A percentile compares a stretch with the other conserved stretches of the same genome.
Conservation (phyloP, 2,113 vertebrate species). For the Naja naja region DNA sequence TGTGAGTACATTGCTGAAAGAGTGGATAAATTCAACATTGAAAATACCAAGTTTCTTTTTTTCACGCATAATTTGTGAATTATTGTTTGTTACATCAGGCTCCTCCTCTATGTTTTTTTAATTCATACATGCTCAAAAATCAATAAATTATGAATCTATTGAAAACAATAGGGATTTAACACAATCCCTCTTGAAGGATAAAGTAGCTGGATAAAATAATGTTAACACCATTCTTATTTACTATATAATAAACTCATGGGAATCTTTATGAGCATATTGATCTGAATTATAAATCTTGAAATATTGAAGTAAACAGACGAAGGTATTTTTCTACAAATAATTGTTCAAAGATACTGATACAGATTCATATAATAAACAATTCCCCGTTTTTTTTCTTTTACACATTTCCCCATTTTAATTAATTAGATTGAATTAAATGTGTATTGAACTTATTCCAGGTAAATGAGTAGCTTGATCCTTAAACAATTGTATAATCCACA, state of each 20-base stretch:
- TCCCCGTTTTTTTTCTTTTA: not conserved
- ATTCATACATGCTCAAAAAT: not conserved
- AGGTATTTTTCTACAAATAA: not conserved
- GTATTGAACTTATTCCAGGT: not conserved
- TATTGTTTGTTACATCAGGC: not conserved
- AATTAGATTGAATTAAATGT: not conserved
- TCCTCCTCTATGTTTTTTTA: not conserved
- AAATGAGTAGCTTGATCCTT: not conserved
- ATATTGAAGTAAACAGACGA: not conserved
- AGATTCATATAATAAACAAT: not conserved
- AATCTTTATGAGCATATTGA: not conserved
- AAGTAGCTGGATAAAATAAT: not conserved
- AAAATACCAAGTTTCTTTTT: not conserved
- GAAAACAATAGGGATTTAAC: not conserved
- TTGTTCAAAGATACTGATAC: not conserved
- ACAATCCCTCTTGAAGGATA: not conserved
- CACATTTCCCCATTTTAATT: not conserved
- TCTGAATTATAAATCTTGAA: not conserved
- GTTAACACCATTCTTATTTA: not conserved
- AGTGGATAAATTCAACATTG: not conserved
- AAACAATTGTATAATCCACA: not conserved
- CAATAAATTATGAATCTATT: not conserved
- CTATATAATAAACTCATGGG: not conserved
- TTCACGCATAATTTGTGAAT: not conserved
- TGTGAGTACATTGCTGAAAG: not conserved